Evolutionary conservation across 2,113 vertebrate species (phyloP).

Genomic region (Agelaius phoeniceus): DNA sequence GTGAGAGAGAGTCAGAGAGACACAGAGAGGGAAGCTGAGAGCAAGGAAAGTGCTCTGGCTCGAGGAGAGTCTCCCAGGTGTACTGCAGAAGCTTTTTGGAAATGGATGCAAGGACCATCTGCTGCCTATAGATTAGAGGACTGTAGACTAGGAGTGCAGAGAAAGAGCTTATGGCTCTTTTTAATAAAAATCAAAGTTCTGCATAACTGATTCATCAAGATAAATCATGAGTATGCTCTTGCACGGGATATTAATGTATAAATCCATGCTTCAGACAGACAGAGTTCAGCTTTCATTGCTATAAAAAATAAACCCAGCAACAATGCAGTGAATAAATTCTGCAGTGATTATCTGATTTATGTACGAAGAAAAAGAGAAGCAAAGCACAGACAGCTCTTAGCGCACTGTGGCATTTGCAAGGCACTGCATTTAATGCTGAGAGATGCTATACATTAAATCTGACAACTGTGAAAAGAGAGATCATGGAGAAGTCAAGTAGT

Average conservation of each 20-base stretch:
- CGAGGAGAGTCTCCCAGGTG: conserved; percentile 37
- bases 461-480: conserved; percentile 79
- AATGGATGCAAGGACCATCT: conserved; percentile 73
- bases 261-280: conserved; percentile 24
- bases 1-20: conserved; percentile 38
- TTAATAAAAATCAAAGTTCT: conserved; percentile 61
- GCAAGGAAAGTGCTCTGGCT: conserved; percentile 57
- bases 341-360: conserved; percentile 47
- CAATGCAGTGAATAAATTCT: conserved; percentile 60
- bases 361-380: conserved; percentile 20
- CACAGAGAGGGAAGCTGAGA: conserved; percentile 55
- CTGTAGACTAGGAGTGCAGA: not conserved
- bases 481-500: conserved; percentile 99
- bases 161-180: conserved; percentile 18
- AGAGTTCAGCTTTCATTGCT: conserved; percentile 17
- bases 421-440: conserved; percentile 70
- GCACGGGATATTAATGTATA: conserved; percentile 27
- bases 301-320: conserved; percentile 40
- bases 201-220: conserved; percentile 48
- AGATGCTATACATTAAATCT: conserved; percentile 79
- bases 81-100: conserved; percentile 73
- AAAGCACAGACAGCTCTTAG: conserved; percentile 13
- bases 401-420: conserved; percentile 31
- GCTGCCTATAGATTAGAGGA: conserved; percentile 62
- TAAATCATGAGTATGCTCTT: conserved; percentile 32